These are phyloP conservation scores for Leptodactylus fallax DNA, from an alignment of 2,797 vertebrate species.

Conservation along the genomic window DNA sequence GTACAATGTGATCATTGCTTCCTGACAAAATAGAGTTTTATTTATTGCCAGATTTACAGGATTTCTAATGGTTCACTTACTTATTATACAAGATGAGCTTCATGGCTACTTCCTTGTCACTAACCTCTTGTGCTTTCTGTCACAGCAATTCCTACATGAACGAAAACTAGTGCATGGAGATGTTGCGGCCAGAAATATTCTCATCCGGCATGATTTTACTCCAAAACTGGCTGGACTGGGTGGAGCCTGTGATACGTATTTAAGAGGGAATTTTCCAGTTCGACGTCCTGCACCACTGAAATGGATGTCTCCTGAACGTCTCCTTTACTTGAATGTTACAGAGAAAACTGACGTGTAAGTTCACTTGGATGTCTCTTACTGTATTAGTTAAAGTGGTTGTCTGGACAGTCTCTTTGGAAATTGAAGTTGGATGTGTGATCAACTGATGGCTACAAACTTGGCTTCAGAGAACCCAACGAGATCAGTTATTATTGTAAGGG, in stretches of 20 bases:
- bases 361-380: neutral
- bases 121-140: no score
- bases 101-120: no score
- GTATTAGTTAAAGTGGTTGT: neutral
- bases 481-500: no score
- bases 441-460: no score
- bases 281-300: constrained; percentile 76
- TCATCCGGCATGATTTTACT: constrained; percentile 82
- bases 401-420: no score
- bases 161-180: constrained; percentile 88
- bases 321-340: constrained; percentile 76
- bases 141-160: constrained; percentile 86
- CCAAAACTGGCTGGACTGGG: constrained; percentile 87
- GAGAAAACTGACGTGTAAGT: constrained; percentile 87
- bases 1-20: no score
- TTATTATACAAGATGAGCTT: no score
- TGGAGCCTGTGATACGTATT: constrained; percentile 79
- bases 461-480: no score
- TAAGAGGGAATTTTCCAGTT: constrained; percentile 66
- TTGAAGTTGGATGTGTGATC: no score
- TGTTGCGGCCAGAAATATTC: constrained; percentile 84
- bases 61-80: no score
- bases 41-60: no score
- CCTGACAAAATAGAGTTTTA: no score
- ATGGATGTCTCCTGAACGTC: constrained; percentile 90